phyloP scores from a whole-genome alignment of 2,113 vertebrate species.

The Coturnix japonica region DNA sequence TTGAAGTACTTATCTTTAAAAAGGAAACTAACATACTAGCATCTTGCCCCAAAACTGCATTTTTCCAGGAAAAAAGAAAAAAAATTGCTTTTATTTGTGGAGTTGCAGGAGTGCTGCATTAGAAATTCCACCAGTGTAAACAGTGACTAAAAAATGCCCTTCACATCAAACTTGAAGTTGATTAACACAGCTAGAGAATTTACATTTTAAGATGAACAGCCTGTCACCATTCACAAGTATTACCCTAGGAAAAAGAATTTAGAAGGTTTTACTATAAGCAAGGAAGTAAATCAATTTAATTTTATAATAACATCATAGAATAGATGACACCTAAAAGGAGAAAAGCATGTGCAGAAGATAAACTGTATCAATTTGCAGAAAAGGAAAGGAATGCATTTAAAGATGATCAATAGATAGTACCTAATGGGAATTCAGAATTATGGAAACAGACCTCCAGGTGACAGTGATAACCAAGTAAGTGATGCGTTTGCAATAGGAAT shows the following conservation, averaged over 20 bases:
- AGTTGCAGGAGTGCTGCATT: not conserved
- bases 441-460: not conserved
- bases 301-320: not conserved
- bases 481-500: not conserved
- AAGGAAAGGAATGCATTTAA: not conserved
- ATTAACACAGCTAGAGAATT: not conserved
- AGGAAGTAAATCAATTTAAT: not conserved
- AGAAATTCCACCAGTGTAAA: not conserved
- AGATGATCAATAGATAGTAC: not conserved
- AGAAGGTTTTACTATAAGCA: not conserved
- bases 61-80: not conserved
- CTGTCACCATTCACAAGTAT: not conserved
- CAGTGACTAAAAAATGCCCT: not conserved
- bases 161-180: not conserved
- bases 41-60: not conserved
- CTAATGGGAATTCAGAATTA: not conserved
- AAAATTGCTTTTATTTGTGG: not conserved
- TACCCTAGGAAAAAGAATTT: not conserved
- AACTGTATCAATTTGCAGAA: not conserved
- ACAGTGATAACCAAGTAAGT: not conserved
- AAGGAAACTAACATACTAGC: not conserved
- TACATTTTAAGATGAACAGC: not conserved
- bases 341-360: not conserved
- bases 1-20: not conserved
- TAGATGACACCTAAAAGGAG: not conserved